phyloP scores from a whole-genome alignment of 2,113 vertebrate species.

The Gopherus flavomarginatus region DNA sequence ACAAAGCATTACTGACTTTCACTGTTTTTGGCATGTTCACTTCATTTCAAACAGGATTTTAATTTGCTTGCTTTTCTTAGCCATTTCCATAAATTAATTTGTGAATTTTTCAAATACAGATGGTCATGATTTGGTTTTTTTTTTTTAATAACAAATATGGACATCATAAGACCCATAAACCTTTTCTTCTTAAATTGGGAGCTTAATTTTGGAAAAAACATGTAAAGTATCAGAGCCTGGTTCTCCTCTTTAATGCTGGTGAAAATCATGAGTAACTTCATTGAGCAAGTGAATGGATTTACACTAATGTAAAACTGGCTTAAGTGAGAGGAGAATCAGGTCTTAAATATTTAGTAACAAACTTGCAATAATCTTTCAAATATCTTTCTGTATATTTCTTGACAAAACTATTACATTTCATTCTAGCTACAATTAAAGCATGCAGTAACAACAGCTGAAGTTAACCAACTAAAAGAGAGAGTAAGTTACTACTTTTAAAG shows the following conservation, averaged over 20 bases:
- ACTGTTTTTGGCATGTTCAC: background rate
- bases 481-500: slow-evolving; percentile 73
- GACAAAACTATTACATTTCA: background rate
- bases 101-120: background rate
- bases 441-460: slow-evolving; percentile 84
- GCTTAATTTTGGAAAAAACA: background rate
- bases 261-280: background rate
- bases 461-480: slow-evolving; percentile 87
- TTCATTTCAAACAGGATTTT: background rate
- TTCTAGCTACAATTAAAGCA: slow-evolving; percentile 88
- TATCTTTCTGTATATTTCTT: background rate
- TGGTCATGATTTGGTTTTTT: background rate
- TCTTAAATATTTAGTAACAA: background rate
- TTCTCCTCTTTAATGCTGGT: background rate
- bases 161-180: background rate
- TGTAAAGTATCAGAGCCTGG: background rate
- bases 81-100: background rate
- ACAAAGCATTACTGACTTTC: background rate
- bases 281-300: background rate
- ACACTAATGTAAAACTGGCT: background rate
- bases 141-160: background rate
- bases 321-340: background rate
- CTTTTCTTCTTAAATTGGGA: background rate
- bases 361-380: background rate
- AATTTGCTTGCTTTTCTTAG: background rate